Conservation (phyloP, 2,888 invertebrate genomes). For the Meloe dianella region DNA sequence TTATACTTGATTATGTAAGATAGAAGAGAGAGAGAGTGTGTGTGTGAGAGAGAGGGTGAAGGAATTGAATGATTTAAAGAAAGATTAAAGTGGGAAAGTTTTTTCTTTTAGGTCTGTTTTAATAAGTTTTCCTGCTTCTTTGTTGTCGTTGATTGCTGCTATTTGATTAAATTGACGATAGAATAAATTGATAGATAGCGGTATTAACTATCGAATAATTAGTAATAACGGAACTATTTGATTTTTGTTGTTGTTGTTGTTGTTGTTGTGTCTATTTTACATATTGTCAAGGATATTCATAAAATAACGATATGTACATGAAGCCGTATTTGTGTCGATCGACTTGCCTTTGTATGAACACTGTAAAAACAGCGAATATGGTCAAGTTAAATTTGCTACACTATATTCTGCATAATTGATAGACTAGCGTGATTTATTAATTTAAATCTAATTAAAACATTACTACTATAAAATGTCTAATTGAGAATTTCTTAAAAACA, state of each 20-base stretch:
- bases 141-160: not conserved
- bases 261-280: too few species aligned
- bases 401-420: too few species aligned
- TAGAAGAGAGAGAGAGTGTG: not conserved
- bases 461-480: not conserved
- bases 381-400: too few species aligned
- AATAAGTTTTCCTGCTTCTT: not conserved
- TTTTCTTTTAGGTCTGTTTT: not conserved
- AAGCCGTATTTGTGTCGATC: too few species aligned
- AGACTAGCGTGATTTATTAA: too few species aligned
- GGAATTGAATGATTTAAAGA: not conserved
- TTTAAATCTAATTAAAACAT: not conserved
- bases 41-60: not conserved
- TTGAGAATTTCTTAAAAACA: not conserved
- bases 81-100: not conserved
- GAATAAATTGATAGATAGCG: not conserved
- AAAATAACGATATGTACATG: too few species aligned
- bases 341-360: too few species aligned
- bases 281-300: too few species aligned
- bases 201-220: constrained; percentile 1
- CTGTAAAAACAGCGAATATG: too few species aligned
- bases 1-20: not conserved
- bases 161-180: constrained; percentile 6
- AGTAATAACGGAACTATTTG: constrained; percentile 1
- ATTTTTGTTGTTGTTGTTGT: not conserved